These are phyloP conservation scores for Catostylus mosaicus DNA, from an alignment of 30 jellyfish, hydroid and myxozoan genomes.

Conservation along the genomic window DNA sequence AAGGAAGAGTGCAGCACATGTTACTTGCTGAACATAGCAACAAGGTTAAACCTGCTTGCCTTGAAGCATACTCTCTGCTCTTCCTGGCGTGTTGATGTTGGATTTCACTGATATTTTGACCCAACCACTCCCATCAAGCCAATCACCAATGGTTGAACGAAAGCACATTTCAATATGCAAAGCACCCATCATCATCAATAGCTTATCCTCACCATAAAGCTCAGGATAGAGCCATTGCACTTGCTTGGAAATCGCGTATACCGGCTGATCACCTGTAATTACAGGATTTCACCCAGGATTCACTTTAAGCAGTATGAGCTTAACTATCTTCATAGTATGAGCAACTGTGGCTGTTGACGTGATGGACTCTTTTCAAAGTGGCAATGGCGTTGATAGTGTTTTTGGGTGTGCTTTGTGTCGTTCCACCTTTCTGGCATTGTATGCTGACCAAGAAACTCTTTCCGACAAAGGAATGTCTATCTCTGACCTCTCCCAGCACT, in stretches of 20 bases:
- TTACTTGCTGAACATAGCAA: slow-evolving; percentile 37
- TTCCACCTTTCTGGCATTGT: no score
- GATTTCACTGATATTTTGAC: slow-evolving; percentile 34
- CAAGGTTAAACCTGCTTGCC: slow-evolving; percentile 5
- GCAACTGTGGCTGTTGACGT: no score
- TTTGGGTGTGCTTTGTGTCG: no score
- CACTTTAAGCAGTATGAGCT: background rate
- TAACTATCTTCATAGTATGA: slow-evolving; percentile 10
- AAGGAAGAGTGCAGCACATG: slow-evolving; percentile 42
- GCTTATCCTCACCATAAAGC: slow-evolving; percentile 33
- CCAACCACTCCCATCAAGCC: slow-evolving; percentile 76
- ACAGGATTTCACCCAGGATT: slow-evolving; percentile 18
- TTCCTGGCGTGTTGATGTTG: slow-evolving; percentile 50
- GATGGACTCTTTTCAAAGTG: no score
- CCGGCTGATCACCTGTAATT: slow-evolving; percentile 34
- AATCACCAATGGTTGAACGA: slow-evolving; percentile 53
- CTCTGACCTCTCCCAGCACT: no score
- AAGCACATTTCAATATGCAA: slow-evolving; percentile 56
- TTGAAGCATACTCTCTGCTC: slow-evolving; percentile 26
- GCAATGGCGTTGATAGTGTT: no score
- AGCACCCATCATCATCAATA: slow-evolving; percentile 69
- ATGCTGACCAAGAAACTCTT: no score
- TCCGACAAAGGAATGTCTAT: no score
- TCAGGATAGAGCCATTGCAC: slow-evolving; percentile 59
- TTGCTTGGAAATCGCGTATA: slow-evolving; percentile 31